Evolutionary conservation across 2,888 invertebrate species (phyloP).

Genomic region (Rosalia funebris): DNA sequence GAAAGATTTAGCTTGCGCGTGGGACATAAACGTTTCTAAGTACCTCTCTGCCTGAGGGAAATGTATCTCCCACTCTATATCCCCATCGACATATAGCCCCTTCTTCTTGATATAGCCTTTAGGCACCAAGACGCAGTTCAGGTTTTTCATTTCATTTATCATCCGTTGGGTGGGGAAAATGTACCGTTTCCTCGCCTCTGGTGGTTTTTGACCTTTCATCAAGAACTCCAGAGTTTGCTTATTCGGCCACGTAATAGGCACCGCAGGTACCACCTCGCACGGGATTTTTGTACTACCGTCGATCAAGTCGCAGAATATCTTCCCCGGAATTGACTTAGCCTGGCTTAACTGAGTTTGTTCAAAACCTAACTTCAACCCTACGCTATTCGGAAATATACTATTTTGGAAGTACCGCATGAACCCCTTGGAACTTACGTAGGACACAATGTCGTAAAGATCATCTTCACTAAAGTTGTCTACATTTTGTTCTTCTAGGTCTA

Average conservation of each 20-base stretch:
- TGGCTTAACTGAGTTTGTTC: conserved; percentile 66
- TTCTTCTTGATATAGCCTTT: conserved; percentile 74
- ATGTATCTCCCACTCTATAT: conserved; percentile 81
- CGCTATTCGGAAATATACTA: conserved; percentile 70
- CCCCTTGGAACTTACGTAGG: conserved; percentile 72
- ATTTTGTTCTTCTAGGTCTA: conserved; percentile 42
- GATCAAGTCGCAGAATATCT: conserved; percentile 68
- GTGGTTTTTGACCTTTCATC: conserved; percentile 68
- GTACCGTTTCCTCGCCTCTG: conserved; percentile 65
- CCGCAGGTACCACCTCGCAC: conserved; percentile 78
- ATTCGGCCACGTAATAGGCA: conserved; percentile 78
- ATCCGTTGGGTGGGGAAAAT: conserved; percentile 78
- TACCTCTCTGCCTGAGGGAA: conserved; percentile 82
- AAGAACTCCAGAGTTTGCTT: conserved; percentile 76
- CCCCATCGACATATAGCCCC: conserved; percentile 56
- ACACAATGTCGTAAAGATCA: conserved; percentile 51
- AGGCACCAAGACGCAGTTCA: conserved; percentile 78
- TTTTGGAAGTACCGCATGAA: conserved; percentile 77
- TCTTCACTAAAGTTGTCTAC: conserved; percentile 44
- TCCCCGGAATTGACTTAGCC: conserved; percentile 73
- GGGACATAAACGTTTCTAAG: conserved; percentile 76
- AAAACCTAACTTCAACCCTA: conserved; percentile 71
- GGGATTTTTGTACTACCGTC: conserved; percentile 61
- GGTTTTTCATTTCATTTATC: conserved; percentile 72
- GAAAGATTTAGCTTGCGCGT: conserved; percentile 77